Base-by-base conservation (phyloP, 2,113 vertebrate species). In the Cyprinodon brontotheroides region DNA sequence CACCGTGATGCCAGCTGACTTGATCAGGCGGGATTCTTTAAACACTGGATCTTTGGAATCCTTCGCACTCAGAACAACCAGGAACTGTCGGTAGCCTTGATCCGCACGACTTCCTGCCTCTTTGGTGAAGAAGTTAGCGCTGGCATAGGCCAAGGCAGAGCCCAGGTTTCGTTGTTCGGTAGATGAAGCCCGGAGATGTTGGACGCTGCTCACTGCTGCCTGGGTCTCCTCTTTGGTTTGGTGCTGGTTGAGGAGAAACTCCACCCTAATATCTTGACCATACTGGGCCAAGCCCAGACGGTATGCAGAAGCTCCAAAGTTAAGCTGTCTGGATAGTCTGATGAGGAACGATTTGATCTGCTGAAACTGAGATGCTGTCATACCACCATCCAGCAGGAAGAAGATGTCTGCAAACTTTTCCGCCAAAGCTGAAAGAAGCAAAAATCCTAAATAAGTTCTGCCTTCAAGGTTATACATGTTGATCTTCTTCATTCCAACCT, bases 281-380 rank as follows among this genome's bases (percentile, higher is more conserved):
- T 95, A 97, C 80, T 95, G 93, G 36, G 94, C 95, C 87, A 97
- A 45, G 7, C 95, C 96, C 3, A 96, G 59, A 1, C 80, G 95
- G 75, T 94, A 77, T 60, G 87, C 89, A 3, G 89, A 80, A 10
- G 22, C 81, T 9, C 90, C 91, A 9, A 96, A 43, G 17, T 95
- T 93, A 1, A 97, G 76, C 20, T 89, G 86, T 43, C 74, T 85
- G 39, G 81, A 40, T 37, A 93, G 77, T 12, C 65, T 70, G 17
- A 4, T 40, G 17, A 96, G 86, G 29, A 94, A 14, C 14, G 0
- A 68, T 64, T 50, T 84, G 61, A 94, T 61, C 74, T 88, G 63
- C 69, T 86, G 87, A 72, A 93, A 94, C 39, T 91, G 81, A 43
- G 4, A 0, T 41, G 60, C 15, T 4, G 59, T 63, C 4, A 92